Evolutionary conservation across 2,888 invertebrate genomes (phyloP), one percentile per base, ranked within the genome.

Genomic region (Hypomecis atomaria): DNA sequence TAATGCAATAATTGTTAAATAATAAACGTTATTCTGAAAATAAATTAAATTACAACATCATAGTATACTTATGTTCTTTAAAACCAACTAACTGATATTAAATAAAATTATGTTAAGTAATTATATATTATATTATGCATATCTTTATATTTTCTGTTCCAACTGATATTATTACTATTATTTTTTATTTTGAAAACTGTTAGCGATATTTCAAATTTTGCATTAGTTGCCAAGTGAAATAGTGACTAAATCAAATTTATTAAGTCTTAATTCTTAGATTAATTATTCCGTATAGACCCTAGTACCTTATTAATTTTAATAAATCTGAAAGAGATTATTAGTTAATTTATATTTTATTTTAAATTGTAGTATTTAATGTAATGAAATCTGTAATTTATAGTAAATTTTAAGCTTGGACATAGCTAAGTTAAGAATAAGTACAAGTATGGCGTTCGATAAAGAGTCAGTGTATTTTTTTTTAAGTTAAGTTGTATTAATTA

Each of bases 331-430:
- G 85, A 87, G 86, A 86, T 87, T 87, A 87, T 82, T 86, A 87
- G 79, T 85, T 85, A 82, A 84, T 79, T 84, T 82, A 82, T 83
- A 81, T 81, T 78, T 75, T 79, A 75, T 78, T 79, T 78, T 69
- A 78, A 81, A 80, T 73, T 71, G 77, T 84, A 84, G 81, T 78
- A 78, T 82, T 80, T 87, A 86, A 78, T 85, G 86, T 92, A 90
- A 89, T 86, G 83, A 88, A 89, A 88, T 86, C 83, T 90, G 88
- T 89, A 90, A 91, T 88, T 88, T 89, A 91, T 90, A 89, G 86
- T 87, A 86, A 83, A 84, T 84, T 81, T 83, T 89, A 90, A 88
- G 88, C 87, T 88, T 90, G 88, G 75, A 89, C 87, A 89, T 92
- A 90, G 88, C 84, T 90, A 90, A 87, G 86, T 87, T 88, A 89